Evolutionary conservation across 2,113 vertebrate genomes (phyloP).

Genomic region (Hypanus sabinus): DNA sequence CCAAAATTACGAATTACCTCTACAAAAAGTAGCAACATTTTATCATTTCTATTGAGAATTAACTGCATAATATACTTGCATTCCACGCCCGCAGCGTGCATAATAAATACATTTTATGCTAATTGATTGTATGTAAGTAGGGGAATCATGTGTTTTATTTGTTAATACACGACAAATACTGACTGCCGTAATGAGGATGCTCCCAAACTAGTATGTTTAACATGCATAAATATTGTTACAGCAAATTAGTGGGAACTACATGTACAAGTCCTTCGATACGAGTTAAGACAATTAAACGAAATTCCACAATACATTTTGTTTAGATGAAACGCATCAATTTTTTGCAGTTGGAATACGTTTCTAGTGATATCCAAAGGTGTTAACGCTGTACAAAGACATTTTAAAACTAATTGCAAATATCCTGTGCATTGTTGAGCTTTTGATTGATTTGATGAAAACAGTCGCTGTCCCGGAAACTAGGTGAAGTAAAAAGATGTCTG

Average conservation of each 20-base stretch:
- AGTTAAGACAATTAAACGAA: conserved; percentile 5
- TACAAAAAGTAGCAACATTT: not conserved
- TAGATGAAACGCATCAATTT: not conserved
- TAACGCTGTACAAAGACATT: not conserved
- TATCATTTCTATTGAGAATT: not conserved
- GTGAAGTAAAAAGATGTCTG: not conserved
- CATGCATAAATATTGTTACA: not conserved
- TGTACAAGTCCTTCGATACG: not conserved
- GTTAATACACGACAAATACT: not conserved
- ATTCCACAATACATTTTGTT: not conserved
- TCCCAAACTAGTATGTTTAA: not conserved
- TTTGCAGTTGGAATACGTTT: not conserved
- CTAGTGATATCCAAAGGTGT: not conserved
- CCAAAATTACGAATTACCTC: not conserved
- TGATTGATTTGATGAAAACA: conserved; percentile 14
- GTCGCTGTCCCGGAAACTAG: not conserved
- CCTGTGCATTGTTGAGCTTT: conserved; percentile 13
- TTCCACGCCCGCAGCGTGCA: not conserved
- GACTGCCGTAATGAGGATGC: not conserved
- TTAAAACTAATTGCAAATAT: not conserved
- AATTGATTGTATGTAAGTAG: not conserved
- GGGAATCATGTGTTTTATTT: not conserved
- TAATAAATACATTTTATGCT: not conserved
- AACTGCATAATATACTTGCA: not conserved
- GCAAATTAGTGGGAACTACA: not conserved